Evolutionary conservation across 2,888 invertebrate species (phyloP), one percentile per base, ranked within the genome.

Genomic region (Lithosia quadra): DNA sequence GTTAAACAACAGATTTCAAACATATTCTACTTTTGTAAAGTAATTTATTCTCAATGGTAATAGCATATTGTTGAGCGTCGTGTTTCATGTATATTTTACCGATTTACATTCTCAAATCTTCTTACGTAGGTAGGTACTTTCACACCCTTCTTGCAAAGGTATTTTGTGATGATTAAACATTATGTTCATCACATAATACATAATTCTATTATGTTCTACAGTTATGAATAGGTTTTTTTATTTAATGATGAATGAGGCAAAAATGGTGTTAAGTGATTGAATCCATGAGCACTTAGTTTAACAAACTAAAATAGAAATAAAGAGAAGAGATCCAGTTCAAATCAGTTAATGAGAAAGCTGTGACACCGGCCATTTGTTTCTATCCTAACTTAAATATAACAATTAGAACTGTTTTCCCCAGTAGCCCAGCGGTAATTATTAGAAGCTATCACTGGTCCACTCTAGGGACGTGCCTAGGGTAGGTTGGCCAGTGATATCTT

Each of bases 31-130:
- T 78, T 75, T 68, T 70, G 65, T 68, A 65, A 78, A 73, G 73
- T 73, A 67, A 78, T 78, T 75, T 73, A 75, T 78, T 75, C 69
- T 60, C 63, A 75, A 75, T 70, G 67, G 60, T 58, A 71, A 78
- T 67, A 59, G 24, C 78, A 63, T 65, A 60, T 60, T 60, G 39
- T 60, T 13, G 24, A 24, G 18, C 60, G 5, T 60, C 71, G 62
- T 72, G 63, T 73, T 72, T 70, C 73, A 78, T 75, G 75, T 64
- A 75, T 66, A 64, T 60, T 68, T 71, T 63, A 58, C 61, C 64
- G 62, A 74, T 74, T 77, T 67, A 71, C 63, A 74, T 78, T 67
- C 72, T 61, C 28, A 28, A 72, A 63, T 67, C 34, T 66, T 61
- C 68, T 77, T 68, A 67, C 63, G 65, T n/a, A n/a, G n/a, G n/a